Base-by-base conservation (phyloP, 2,888 invertebrate species). In the Myopa tessellatipennis region DNA sequence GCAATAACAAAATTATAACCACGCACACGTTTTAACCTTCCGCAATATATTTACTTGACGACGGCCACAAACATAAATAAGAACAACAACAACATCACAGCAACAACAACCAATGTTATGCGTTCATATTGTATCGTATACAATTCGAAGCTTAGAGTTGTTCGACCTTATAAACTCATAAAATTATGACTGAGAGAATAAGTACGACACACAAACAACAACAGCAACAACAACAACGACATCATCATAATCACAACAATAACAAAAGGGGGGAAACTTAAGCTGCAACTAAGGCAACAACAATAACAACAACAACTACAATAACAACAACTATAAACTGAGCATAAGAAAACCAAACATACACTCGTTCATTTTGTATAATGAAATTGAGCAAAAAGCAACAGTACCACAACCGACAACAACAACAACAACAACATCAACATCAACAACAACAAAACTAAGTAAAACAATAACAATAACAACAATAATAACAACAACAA, bases 21-120 rank as follows among this genome's bases (percentile, higher is more conserved):
- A 45, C 45, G 52, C 70, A 55, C 55, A 55, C 70, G 70, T 70
- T 45, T 45, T 70, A 55, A 70, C 70, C 70, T 70, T 70, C 70
- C 70, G 70, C 55, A 70, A 55, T 70, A 70, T 70, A 55, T 55
- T 34, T 26, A 55, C 26, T 55, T 70, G 55, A 14, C 36, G 34
- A 52, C 40, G 52, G 36, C 52, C 26, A 70, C 5, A 18, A 26
- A 50, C 45, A 45, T 10, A 45, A 69, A 69, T 45, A 45, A 69
- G 4, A 69, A 16, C 45, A 70, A 70, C 45, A 45, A 45, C 45
- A 45, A 45, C 45, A 45, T 3, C 45, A 8, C 45, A 45, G 45
- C 45, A 45, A 45, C 45, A 45, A 45, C 45, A 45, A 45, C 45
- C 7, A 45, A 45, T 26, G 45, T 45, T 45, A 45, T 45, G 6